Evolutionary conservation across 2,888 invertebrate species (phyloP).

Genomic region (Drosophila atroscutellata): DNA sequence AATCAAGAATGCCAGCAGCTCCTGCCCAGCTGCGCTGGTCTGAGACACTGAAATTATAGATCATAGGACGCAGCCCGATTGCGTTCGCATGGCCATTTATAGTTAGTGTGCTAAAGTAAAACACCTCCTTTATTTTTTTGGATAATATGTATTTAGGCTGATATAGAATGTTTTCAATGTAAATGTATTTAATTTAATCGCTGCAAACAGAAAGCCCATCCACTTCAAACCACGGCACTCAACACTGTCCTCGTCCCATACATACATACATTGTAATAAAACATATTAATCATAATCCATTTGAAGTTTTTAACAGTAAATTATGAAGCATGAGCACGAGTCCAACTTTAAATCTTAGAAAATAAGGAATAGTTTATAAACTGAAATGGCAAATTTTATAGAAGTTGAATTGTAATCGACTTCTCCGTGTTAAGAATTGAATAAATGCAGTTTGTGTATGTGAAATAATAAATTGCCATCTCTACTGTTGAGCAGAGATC

Average conservation of each 20-base stretch:
- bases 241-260: slow-evolving; percentile 26
- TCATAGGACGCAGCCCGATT: slow-evolving; percentile 26
- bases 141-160: slow-evolving; percentile 52
- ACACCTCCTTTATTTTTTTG: slow-evolving; percentile 19
- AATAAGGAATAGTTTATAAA: background rate
- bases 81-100: slow-evolving; percentile 57
- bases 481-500: slow-evolving; percentile 7
- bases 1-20: background rate
- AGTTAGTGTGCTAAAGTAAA: slow-evolving; percentile 33
- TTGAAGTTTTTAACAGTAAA: slow-evolving; percentile 1
- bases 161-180: slow-evolving; percentile 56
- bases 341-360: slow-evolving; percentile 1
- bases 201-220: background rate
- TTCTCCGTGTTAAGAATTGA: background rate
- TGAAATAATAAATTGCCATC: background rate
- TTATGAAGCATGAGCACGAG: slow-evolving; percentile 12
- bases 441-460: background rate
- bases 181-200: slow-evolving; percentile 29
- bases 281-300: background rate
- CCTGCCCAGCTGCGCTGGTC: slow-evolving; percentile 39
- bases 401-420: background rate
- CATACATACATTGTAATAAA: slow-evolving; percentile 13
- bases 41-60: background rate
- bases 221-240: slow-evolving; percentile 17
- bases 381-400: background rate